Evolutionary conservation across 1,140 invertebrate species (phyloP), one percentile per base, ranked within the genome.

Genomic region (Drosophila kohkoa): DNA sequence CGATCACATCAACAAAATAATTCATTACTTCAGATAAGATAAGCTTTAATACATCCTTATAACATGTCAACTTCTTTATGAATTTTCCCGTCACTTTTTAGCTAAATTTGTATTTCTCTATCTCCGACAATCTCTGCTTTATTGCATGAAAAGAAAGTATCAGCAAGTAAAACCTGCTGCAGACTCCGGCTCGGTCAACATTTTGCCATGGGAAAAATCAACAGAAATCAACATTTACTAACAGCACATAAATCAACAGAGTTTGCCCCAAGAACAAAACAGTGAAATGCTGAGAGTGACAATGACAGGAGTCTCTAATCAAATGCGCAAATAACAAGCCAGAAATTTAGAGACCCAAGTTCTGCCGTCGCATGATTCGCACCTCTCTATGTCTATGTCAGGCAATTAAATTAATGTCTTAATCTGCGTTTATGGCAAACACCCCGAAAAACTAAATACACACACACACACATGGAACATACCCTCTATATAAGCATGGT

Each of bases 381-480:
- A 81, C 76, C 76, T 81, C 66, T 25, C 20, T 25, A 25, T 25
- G 57, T 55, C 57, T 64, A 41, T 75, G 57, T 70, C 76, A 68
- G 72, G 85, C 85, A 89, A 89, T 89, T 89, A 89, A 90, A 89
- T 90, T 90, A 89, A 89, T 89, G 85, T 89, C 86, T 82, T 89
- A 89, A 89, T 89, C 85, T 89, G 81, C 81, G 69, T 90, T 89
- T 89, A 90, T 64, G 81, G 75, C 86, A 89, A 90, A 89, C 85
- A 89, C 86, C 85, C 85, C 78, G 20, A 38, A 76, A 72, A 89
- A 48, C 46, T 63, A 3, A 76, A 64, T 7, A 13, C 20, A 25
- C 20, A 25, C 20, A 25, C 20, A 20, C 43, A 70, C 8, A 45
- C 32, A 58, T 51, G 45, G 25, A 65, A 82, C 54, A 77, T 57